Evolutionary conservation across 2,888 invertebrate genomes (phyloP).

Genomic region (Drosophila lacicola): DNA sequence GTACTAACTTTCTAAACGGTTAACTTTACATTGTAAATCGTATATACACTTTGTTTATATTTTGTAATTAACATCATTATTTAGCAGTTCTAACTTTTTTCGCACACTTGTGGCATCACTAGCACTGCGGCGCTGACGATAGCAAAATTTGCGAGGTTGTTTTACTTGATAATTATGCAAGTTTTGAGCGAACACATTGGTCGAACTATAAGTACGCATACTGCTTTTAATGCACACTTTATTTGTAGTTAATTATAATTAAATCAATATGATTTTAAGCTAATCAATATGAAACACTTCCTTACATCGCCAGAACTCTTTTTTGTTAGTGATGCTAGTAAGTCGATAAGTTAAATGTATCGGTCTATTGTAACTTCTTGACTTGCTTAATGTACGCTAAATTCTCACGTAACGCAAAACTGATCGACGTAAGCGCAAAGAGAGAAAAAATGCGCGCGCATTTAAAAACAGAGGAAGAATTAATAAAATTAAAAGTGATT

Average conservation of each 20-base stretch:
- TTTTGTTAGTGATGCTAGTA: constrained; percentile 24
- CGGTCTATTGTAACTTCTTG: constrained; percentile 6
- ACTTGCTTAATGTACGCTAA: neutral
- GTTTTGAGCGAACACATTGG: constrained; percentile 21
- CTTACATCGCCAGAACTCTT: constrained; percentile 60
- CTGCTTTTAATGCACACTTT: constrained; percentile 10
- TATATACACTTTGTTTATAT: neutral
- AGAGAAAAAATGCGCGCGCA: neutral
- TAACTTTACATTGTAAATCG: neutral
- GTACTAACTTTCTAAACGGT: neutral
- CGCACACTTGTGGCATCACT: constrained; percentile 51
- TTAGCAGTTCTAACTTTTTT: constrained; percentile 15
- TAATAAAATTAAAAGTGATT: neutral
- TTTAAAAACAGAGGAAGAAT: neutral
- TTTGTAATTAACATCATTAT: constrained; percentile 4
- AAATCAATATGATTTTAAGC: constrained; percentile 11
- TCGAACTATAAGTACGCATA: neutral
- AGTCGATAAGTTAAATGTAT: constrained; percentile 19
- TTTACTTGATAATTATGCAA: constrained; percentile 11
- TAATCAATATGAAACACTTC: constrained; percentile 38
- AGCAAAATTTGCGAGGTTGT: constrained; percentile 32
- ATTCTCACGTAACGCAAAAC: constrained; percentile 1
- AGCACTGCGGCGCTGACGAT: constrained; percentile 59
- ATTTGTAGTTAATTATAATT: constrained; percentile 2
- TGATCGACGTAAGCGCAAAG: neutral